A percentile compares a stretch with the other conserved stretches of the same genome.
These are phyloP conservation scores for Aquatica leii DNA, from an alignment of 2,888 invertebrate species.

Conservation along the genomic window DNA sequence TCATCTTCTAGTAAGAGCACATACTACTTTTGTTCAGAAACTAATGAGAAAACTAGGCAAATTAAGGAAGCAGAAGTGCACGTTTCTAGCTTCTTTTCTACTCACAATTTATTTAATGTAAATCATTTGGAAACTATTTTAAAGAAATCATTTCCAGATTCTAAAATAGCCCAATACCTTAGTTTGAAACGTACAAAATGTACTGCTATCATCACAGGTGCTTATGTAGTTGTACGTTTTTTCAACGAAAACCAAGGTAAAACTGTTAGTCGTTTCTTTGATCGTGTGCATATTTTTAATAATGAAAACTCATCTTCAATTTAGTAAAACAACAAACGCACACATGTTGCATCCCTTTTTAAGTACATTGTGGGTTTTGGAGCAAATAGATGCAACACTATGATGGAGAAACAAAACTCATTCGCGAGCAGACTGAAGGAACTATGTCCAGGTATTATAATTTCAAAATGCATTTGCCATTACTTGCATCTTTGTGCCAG, in stretches of 20 bases:
- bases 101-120: not conserved
- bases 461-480: conserved; percentile 3
- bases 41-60: too few species aligned
- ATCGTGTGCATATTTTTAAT: too few species aligned
- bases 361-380: not conserved
- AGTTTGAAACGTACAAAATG: not conserved
- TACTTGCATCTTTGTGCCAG: conserved; percentile 3
- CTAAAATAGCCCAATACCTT: not conserved
- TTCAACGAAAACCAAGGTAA: not conserved
- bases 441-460: not conserved
- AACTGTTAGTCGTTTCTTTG: not conserved
- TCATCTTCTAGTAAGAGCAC: too few species aligned
- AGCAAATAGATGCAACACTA: not conserved
- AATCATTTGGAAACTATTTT: not conserved
- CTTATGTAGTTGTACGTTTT: not conserved
- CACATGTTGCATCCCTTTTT: not conserved
- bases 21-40: too few species aligned
- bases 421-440: not conserved
- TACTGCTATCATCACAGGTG: not conserved
- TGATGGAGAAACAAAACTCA: not conserved
- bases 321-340: not conserved
- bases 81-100: not conserved
- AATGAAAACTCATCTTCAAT: not conserved
- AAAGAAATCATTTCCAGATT: not conserved
- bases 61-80: too few species aligned